Conservation (phyloP, 2,888 invertebrate genomes). For the Mantis religiosa region DNA sequence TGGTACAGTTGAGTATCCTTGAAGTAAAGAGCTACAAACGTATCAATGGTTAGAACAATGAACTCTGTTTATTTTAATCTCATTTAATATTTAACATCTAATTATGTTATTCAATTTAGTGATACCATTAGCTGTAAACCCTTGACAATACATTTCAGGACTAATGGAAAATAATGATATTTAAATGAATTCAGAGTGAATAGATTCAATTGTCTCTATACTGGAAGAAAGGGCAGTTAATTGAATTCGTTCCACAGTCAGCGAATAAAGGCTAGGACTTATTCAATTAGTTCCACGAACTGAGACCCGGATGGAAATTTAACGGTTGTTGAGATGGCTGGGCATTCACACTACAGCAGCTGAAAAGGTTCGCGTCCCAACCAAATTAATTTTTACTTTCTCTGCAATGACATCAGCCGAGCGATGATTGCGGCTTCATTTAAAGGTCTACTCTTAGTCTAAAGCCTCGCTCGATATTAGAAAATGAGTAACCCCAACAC, state of each 20-base stretch:
- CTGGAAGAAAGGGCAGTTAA: not conserved
- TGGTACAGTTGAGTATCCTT: too few relatives aligned
- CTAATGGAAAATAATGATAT: not conserved
- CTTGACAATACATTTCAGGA: not conserved
- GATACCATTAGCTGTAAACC: not conserved
- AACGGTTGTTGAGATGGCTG: not conserved
- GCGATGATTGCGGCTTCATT: too few relatives aligned
- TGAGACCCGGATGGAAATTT: not conserved
- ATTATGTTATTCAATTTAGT: not conserved
- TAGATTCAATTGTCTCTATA: not conserved
- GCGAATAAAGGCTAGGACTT: not conserved
- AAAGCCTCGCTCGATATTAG: too few relatives aligned
- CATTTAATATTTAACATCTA: not conserved
- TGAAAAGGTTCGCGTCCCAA: too few relatives aligned
- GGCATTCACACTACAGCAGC: too few relatives aligned
- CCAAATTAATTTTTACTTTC: too few relatives aligned
- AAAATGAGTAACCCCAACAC: too few relatives aligned
- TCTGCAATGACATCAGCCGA: too few relatives aligned
- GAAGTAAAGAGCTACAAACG: too few relatives aligned
- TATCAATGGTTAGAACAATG: too few relatives aligned
- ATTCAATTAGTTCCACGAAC: not conserved
- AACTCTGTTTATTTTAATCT: not conserved
- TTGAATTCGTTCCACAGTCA: not conserved
- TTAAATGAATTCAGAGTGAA: not conserved
- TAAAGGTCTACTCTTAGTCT: too few relatives aligned